Base-by-base conservation (phyloP, 2,888 invertebrate genomes). In the Tryphoninae sp. region DNA sequence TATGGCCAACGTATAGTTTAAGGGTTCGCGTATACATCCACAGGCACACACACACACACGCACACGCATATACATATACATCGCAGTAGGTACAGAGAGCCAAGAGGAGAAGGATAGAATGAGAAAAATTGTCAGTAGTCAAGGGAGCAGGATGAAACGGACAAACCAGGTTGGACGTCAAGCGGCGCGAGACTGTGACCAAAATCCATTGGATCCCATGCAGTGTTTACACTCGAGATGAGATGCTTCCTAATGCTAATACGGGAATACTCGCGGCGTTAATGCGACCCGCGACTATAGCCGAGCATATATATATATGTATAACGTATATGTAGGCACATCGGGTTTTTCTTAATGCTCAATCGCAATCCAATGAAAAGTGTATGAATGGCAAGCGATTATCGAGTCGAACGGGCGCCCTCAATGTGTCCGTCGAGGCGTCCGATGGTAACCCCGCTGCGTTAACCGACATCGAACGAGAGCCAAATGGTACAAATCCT, bases 331-430 rank as follows among this genome's bases (percentile, higher is more conserved):
- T 23, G 22, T 51, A 76, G 33, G 68, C 71, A 65, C 78, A 58
- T 74, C 78, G 67, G 81, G 84, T 86, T 88, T 85, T 90, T 88
- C 89, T 91, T 91, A 91, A 91, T 91, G 91, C 91, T 91, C 91
- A 91, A 92, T 92, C 91, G 92, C 91, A 91, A 92, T 92, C 92
- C 92, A 92, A 92, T 92, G 92, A 92, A 91, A 92, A 91, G 89
- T 90, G 88, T 90, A 92, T 90, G 91, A 90, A 90, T 90, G 89
- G 89, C 89, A 88, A 88, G 89, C 92, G 92, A 92, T 92, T 92
- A 92, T 92, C 90, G 89, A 91, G 91, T 92, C 92, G 92, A 92
- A 85, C 91, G 92, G 91, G 88, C 91, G 88, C 89, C 88, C 86
- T 92, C 91, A 92, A 92, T 92, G 92, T 92, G 92, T 92, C 92